phyloP scores from a whole-genome alignment of 1,140 invertebrate genomes.

The Drosophila orosa region DNA sequence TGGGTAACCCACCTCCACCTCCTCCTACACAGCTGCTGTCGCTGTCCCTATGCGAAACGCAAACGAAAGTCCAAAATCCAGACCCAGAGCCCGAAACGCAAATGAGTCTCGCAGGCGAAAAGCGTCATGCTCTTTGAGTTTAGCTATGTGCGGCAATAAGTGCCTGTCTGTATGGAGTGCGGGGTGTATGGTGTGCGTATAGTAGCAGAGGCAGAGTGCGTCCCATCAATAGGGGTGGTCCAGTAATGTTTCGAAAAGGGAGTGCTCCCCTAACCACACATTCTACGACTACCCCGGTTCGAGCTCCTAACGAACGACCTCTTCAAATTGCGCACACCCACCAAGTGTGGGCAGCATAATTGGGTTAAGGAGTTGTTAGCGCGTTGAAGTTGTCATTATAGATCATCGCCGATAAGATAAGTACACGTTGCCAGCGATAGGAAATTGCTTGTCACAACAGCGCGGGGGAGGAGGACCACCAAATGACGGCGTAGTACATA shows the following conservation, averaged over 20 bases:
- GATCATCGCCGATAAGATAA: conserved; percentile 57
- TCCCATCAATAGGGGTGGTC: conserved; percentile 59
- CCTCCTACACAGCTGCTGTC: conserved; percentile 17
- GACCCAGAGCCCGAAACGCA: conserved; percentile 65
- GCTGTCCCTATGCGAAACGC: conserved; percentile 25
- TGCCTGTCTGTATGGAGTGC: conserved; percentile 18
- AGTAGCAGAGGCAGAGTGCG: conserved; percentile 18
- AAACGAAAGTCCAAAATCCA: conserved; percentile 68
- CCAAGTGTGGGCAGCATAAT: conserved; percentile 68
- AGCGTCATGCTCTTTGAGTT: conserved; percentile 77
- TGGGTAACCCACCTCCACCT: conserved; percentile 2
- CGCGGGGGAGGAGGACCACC: neutral
- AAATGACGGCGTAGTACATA: conserved; percentile 36
- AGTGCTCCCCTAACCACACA: conserved; percentile 3
- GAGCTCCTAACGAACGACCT: conserved; percentile 47
- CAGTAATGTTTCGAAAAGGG: conserved; percentile 23
- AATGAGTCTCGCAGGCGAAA: conserved; percentile 72
- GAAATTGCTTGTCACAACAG: conserved; percentile 62
- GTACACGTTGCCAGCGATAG: conserved; percentile 46
- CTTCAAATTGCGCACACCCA: conserved; percentile 71
- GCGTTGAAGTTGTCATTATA: conserved; percentile 76
- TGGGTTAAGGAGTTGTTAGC: conserved; percentile 78
- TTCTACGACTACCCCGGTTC: neutral
- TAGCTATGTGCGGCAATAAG: conserved; percentile 28
- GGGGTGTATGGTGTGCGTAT: conserved; percentile 50